These are phyloP conservation scores for Sarcophaga rosellei DNA, from an alignment of 2,888 invertebrate species.

Conservation along the genomic window DNA sequence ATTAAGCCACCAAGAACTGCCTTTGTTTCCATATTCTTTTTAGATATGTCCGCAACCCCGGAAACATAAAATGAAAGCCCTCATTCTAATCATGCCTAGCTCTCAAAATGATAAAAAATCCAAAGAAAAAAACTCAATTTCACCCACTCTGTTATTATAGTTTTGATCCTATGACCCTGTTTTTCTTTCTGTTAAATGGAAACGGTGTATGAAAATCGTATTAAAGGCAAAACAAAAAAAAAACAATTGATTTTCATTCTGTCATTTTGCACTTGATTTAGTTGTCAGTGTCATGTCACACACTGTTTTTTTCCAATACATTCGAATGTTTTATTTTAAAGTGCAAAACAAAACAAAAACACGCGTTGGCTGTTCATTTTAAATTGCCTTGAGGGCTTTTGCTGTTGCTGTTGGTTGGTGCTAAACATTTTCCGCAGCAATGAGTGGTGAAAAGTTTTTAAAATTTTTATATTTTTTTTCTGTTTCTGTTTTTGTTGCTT, in stretches of 20 bases:
- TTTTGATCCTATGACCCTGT: neutral
- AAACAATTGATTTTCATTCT: neutral
- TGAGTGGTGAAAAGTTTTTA: neutral
- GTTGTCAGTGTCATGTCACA: constrained; percentile 26
- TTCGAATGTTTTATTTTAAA: neutral
- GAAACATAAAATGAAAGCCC: too few species aligned
- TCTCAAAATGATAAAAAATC: too few species aligned
- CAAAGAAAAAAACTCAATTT: too few species aligned
- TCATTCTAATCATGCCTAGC: too few species aligned
- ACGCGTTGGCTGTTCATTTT: neutral
- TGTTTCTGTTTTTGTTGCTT: neutral
- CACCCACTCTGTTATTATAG: too few species aligned
- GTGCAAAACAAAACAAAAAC: neutral
- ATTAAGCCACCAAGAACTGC: too few species aligned
- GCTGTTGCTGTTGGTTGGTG: neutral
- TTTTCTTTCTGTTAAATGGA: neutral
- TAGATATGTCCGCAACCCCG: too few species aligned
- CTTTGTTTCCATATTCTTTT: too few species aligned
- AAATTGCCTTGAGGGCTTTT: neutral
- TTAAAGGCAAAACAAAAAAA: neutral
- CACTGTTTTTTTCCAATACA: neutral
- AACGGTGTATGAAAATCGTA: neutral
- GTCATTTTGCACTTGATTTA: constrained; percentile 16
- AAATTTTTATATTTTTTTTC: neutral
- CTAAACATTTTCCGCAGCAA: neutral